Base-by-base conservation (phyloP, 2,888 invertebrate genomes). In the Lasius platythorax region DNA sequence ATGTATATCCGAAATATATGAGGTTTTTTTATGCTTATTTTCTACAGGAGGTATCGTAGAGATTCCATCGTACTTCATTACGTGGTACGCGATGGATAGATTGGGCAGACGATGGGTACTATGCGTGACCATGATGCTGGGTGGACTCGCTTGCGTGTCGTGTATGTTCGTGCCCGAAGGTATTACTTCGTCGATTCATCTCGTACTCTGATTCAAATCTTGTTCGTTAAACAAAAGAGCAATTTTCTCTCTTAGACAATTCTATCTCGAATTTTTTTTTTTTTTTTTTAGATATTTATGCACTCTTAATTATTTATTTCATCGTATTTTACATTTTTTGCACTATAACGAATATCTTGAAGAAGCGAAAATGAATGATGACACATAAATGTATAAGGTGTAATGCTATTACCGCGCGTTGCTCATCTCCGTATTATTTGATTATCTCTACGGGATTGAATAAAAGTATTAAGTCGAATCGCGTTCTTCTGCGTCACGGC, bases 161-260 rank as follows among this genome's bases (percentile, higher is more conserved):
- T 97, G 97, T 87, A 95, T 96, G 89, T 95, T 97, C 81, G 96
- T 97, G 12, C 96, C 97, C 56, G 96, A 97, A 95, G 96, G 97
- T 97, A 87, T 61, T 63, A 64, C n/a, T 66, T 78, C 33, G 40
- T 70, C 68, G 12, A 63, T 28, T 75, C 23, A 64, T 11, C 33
- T 50, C n/a, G 53, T 33, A 37, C 33, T 46, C 28, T 23, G 6
- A 43, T 40, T 56, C 9, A 28, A 46, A 43, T 43, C n/a, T 56
- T 9, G 5, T 23, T 40, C 8, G 15, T 12, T 8, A 3, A 37
- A n/a, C 5, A n/a, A 43, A 58, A 70, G n/a, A n/a, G 46, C 33
- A 61, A 37, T 58, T 56, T 58, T 23, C 23, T 40, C 15, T 30
- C 12, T n/a, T 18, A 33, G 74, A 40, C 12, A 56, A 66, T 11